A percentile compares a stretch with the other conserved stretches of the same genome.
These are phyloP conservation scores for Pseudomyrmex dendroicus DNA, from an alignment of 1,140 invertebrate species.

Conservation along the genomic window DNA sequence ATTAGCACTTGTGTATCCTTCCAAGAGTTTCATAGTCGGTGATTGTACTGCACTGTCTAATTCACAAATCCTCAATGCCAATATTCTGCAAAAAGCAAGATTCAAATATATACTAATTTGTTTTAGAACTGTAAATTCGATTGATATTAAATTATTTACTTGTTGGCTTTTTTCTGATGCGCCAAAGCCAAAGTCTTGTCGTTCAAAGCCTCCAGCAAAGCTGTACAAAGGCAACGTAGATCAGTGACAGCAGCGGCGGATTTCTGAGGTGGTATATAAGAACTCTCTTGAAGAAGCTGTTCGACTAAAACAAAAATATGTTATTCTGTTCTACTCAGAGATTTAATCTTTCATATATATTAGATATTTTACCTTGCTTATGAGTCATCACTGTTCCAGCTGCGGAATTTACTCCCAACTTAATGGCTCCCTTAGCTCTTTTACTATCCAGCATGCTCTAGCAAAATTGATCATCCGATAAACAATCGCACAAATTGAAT, in stretches of 20 bases:
- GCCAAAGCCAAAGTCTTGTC: constrained; percentile 93
- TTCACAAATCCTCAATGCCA: constrained; percentile 86
- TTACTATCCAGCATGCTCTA: constrained; percentile 88
- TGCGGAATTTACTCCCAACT: constrained; percentile 85
- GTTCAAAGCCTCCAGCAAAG: constrained; percentile 92
- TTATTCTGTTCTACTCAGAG: constrained; percentile 74
- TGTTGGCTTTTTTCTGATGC: constrained; percentile 94
- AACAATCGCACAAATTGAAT: background rate
- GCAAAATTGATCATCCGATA: constrained; percentile 40
- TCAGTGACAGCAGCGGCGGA: constrained; percentile 90
- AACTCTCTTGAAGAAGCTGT: constrained; percentile 88
- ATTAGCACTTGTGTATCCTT: constrained; percentile 85
- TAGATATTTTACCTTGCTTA: constrained; percentile 85
- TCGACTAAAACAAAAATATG: constrained; percentile 84
- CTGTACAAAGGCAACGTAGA: constrained; percentile 90
- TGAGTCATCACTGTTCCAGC: constrained; percentile 87
- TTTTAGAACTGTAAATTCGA: constrained; percentile 20
- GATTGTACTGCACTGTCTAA: constrained; percentile 86
- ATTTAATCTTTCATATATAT: constrained; percentile 50
- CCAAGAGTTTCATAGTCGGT: constrained; percentile 86
- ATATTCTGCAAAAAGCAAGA: constrained; percentile 82
- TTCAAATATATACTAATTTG: background rate
- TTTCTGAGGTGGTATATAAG: constrained; percentile 87
- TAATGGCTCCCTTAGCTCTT: constrained; percentile 87
- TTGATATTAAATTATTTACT: constrained; percentile 81